phyloP scores from a whole-genome alignment of 2,888 invertebrate species.

The Eulithis testata region DNA sequence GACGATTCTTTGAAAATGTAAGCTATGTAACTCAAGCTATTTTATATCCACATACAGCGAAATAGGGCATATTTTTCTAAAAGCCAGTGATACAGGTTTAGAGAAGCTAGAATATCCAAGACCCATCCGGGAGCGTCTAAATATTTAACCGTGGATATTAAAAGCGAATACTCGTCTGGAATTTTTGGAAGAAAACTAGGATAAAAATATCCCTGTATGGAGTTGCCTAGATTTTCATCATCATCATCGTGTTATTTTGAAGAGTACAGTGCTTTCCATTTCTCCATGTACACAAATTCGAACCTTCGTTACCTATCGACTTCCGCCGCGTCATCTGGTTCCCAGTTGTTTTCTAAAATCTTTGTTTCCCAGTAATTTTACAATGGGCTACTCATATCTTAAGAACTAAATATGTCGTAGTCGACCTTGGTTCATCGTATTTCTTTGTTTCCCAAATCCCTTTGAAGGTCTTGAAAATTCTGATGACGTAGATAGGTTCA shows the following conservation, averaged over 20 bases:
- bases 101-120: slow-evolving; percentile 19
- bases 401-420: too few species aligned
- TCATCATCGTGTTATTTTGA: too few species aligned
- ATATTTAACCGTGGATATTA: slow-evolving; percentile 23
- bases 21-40: not conserved
- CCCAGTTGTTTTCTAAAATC: too few species aligned
- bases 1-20: too few species aligned
- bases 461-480: slow-evolving; percentile 11
- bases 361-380: too few species aligned
- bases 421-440: too few species aligned
- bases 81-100: not conserved
- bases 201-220: not conserved
- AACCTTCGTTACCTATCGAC: too few species aligned
- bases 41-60: not conserved
- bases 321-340: too few species aligned
- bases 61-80: not conserved
- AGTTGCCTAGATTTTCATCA: not conserved
- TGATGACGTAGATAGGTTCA: slow-evolving; percentile 5
- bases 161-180: slow-evolving; percentile 6
- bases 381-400: too few species aligned
- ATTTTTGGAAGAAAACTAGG: slow-evolving; percentile 6
- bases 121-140: slow-evolving; percentile 11
- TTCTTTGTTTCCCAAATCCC: not conserved
- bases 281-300: too few species aligned
- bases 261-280: too few species aligned